A percentile compares a stretch with the other conserved stretches of the same genome.
These are phyloP conservation scores for Tricholauxania praeusta DNA, from an alignment of 2,888 invertebrate species.

Conservation along the genomic window DNA sequence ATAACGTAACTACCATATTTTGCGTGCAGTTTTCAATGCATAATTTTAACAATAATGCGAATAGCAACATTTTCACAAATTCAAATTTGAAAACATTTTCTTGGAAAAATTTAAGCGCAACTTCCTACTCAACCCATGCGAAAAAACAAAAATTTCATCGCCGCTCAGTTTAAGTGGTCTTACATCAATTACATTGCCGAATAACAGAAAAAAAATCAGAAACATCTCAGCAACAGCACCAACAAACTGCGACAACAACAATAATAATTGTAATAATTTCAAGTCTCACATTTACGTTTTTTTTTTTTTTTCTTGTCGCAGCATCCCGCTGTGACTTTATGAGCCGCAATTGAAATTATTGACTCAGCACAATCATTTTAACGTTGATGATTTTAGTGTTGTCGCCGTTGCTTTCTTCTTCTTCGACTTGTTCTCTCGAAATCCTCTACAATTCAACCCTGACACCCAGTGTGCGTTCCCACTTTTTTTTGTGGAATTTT, in stretches of 20 bases:
- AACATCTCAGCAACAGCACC: constrained; percentile 27
- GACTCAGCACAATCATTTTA: constrained; percentile 58
- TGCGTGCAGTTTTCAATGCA: no score
- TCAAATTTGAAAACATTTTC: no score
- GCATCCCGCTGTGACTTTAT: constrained; percentile 64
- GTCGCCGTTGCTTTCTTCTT: background rate
- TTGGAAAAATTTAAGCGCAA: no score
- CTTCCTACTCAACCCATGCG: no score
- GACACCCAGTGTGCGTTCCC: constrained; percentile 21
- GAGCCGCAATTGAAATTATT: constrained; percentile 65
- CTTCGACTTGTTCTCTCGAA: background rate
- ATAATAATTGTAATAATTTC: constrained; percentile 51
- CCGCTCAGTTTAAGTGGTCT: constrained; percentile 11
- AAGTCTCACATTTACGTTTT: constrained; percentile 36
- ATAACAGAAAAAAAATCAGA: background rate
- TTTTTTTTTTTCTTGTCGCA: constrained; percentile 18
- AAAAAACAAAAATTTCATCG: background rate
- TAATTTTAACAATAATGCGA: no score
- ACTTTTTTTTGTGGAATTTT: background rate
- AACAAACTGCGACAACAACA: constrained; percentile 45
- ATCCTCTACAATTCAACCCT: constrained; percentile 33
- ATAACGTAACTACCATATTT: no score
- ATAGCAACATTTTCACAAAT: no score
- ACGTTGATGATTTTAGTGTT: constrained; percentile 7
- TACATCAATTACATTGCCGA: constrained; percentile 17